Evolutionary conservation across 2,797 vertebrate species (phyloP).

Genomic region (Rhinophrynus dorsalis): DNA sequence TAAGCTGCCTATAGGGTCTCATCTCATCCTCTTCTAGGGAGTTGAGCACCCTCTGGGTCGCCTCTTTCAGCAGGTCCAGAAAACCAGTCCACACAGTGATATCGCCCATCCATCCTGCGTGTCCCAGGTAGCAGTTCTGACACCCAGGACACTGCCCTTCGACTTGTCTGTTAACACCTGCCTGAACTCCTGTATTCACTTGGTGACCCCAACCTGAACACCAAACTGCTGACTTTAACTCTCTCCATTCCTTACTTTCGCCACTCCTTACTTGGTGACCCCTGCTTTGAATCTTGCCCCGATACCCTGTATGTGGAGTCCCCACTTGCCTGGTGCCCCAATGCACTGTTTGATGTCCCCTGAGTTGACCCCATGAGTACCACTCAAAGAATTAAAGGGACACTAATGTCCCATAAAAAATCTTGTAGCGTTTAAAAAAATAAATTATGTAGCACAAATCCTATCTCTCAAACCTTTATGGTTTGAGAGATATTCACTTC

Average conservation of each 20-base stretch:
- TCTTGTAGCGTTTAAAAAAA: no score
- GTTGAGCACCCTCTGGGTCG: slow-evolving; percentile 92
- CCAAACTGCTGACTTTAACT: no score
- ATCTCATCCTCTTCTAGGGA: slow-evolving; percentile 96
- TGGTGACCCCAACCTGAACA: not conserved
- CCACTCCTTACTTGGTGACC: no score
- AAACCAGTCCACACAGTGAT: slow-evolving; percentile 93
- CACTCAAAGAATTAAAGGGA: no score
- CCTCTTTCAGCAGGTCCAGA: slow-evolving; percentile 87
- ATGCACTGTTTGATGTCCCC: not conserved
- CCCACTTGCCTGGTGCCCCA: not conserved
- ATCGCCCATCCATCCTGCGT: slow-evolving; percentile 83
- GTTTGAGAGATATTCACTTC: no score
- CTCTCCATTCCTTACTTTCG: no score
- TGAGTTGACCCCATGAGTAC: no score
- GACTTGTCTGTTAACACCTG: not conserved
- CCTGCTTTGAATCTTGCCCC: no score
- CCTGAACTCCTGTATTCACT: not conserved
- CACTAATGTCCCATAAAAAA: no score
- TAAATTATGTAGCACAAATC: no score
- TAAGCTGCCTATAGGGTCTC: slow-evolving; percentile 96
- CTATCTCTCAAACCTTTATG: no score
- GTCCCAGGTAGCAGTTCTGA: slow-evolving; percentile 3
- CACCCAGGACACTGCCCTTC: not conserved
- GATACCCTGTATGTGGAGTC: no score